Percentiles rank a stretch among this genome's conserved stretches.
These are phyloP conservation scores for Hydractinia echinata DNA, from an alignment of 30 jellyfish, hydroid and myxozoan species.

Conservation along the genomic window DNA sequence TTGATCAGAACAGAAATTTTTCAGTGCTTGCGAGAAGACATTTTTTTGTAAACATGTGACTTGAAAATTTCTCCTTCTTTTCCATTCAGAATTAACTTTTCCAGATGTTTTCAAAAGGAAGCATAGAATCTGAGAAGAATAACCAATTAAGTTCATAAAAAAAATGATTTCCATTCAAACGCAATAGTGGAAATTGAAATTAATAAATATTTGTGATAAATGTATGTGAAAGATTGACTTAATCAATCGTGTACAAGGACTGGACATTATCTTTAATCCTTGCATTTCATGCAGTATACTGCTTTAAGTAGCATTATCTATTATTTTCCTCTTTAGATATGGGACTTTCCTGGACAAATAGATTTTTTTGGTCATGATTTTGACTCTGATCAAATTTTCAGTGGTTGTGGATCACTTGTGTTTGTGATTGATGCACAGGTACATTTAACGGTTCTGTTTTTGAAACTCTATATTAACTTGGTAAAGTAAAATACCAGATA, in stretches of 20 bases:
- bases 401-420: slow-evolving; percentile 88
- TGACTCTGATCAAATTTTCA: slow-evolving; percentile 84
- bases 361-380: slow-evolving; percentile 81
- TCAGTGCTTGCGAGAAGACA: no score
- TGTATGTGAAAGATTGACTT: neutral
- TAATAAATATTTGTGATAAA: no score
- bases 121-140: no score
- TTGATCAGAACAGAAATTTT: no score
- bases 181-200: no score
- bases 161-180: neutral
- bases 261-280: neutral
- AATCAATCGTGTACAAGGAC: neutral
- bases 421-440: slow-evolving; percentile 96
- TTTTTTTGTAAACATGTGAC: no score
- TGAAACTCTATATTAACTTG: no score
- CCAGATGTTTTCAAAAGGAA: no score
- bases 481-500: no score
- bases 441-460: neutral
- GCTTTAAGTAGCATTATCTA: neutral
- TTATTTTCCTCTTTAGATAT: slow-evolving; percentile 39
- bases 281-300: neutral
- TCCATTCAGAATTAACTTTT: no score
- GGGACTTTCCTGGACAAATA: slow-evolving; percentile 95
- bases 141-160: neutral
- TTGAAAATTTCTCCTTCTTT: no score